These are phyloP conservation scores for Lota lota DNA, from an alignment of 2,113 vertebrate genomes.

Conservation along the genomic window DNA sequence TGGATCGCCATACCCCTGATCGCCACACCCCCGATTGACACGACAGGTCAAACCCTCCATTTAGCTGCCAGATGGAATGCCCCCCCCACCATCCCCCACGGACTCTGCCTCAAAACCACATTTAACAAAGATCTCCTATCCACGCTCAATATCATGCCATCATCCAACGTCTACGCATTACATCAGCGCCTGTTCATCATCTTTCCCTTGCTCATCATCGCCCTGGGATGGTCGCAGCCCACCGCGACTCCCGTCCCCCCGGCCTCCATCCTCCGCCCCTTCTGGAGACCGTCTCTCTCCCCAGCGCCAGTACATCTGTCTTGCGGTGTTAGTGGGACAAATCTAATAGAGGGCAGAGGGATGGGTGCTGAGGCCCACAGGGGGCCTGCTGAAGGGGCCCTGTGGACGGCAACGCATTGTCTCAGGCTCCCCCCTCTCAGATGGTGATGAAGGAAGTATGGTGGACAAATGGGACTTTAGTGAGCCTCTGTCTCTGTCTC, in stretches of 20 bases:
- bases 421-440: conserved; percentile 51
- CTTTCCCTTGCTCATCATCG: conserved; percentile 66
- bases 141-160: conserved; percentile 75
- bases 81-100: conserved; percentile 64
- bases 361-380: conserved; percentile 48
- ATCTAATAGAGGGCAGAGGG: conserved; percentile 54
- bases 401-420: conserved; percentile 54
- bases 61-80: conserved; percentile 81
- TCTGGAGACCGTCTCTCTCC: conserved; percentile 44
- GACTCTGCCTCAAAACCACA: conserved; percentile 76
- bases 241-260: conserved; percentile 18
- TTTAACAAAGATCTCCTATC: conserved; percentile 81
- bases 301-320: conserved; percentile 62
- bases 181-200: conserved; percentile 75
- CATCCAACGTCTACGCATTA: conserved; percentile 81
- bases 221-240: conserved; percentile 23
- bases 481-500: conserved; percentile 23
- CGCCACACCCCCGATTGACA: conserved; percentile 51
- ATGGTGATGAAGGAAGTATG: conserved; percentile 52
- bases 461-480: conserved; percentile 58
- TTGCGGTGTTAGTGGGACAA: conserved; percentile 43
- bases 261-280: conserved; percentile 33
- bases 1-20: conserved; percentile 22
- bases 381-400: conserved; percentile 23
- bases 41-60: conserved; percentile 72